Base-by-base conservation (phyloP, 2,113 vertebrate species). In the Paramisgurnus dabryanus region DNA sequence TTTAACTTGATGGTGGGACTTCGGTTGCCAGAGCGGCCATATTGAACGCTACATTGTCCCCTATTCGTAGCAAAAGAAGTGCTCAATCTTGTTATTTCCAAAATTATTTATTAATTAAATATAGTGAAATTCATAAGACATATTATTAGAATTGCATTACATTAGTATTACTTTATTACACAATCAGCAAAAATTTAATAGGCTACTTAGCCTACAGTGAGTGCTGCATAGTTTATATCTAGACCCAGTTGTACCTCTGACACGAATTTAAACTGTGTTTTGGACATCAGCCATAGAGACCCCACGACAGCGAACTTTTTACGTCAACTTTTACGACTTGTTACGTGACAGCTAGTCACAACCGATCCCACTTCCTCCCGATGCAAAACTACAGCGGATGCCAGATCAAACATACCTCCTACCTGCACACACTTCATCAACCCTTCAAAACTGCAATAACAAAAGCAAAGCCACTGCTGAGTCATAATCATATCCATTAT, bases 241-340 rank as follows among this genome's bases (percentile, higher is more conserved):
- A 57, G 2, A 15, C 2, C 13, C 5, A 5, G 5, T 3, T n/a
- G 15, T 47, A 17, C 7, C 6, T 49, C 43, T 41, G 6, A 27
- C 76, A 49, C 55, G 39, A 9, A 43, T 9, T 18, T 40, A 71
- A 65, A 55, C 27, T 10, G 27, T 49, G 18, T 12, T 63, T 6
- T 17, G 34, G 50, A 34, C 27, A 3, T 34, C 39, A 68, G 67
- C 13, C 45, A 17, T 50, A 50, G 6, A 27, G 39, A 53, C 39
- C 34, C 13, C 11, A 70, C 61, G 8, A 43, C 53, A 22, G 4
- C 64, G 3, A 47, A 40, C 39, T 3, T 40, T 27, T 53, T 27
- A 8, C 71, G 75, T 41, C 43, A 4, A 43, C 65, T 45, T 72
- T 72, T 49, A 55, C 18, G 67, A 15, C 50, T 78, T 18, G 49